Evolutionary conservation across 2,888 invertebrate species (phyloP), one percentile per base, ranked within the genome.

Genomic region (Brachynemurus nebulosus): DNA sequence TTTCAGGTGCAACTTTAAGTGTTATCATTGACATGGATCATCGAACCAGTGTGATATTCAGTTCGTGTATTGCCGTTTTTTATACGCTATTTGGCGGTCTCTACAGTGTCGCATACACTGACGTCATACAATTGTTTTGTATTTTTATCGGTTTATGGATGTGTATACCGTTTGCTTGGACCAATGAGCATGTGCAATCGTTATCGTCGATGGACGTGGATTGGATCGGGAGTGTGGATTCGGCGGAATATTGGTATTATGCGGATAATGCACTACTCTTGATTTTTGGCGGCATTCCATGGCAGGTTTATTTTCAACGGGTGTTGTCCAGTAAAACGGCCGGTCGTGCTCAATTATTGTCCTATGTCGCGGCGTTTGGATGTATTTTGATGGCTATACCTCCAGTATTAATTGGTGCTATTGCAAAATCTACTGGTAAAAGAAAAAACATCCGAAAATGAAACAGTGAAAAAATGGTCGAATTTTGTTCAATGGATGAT

Each of bases 301-400:
- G 96, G 93, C 91, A 95, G 79, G 83, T 96, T 21, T 97, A 97
- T 64, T 97, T 97, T 68, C 97, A 98, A 72, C 76, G 97, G 34
- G 97, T 98, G 42, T 69, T 98, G 55, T 96, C 96, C 48, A 91
- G 95, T 58, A 93, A 91, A 71, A 86, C 92, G 1, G 95, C 96
- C 1, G 79, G 79, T 6, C 78, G 92, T 44, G 97, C 97, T 34
- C 93, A 96, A 68, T 64, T 92, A 43, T 70, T 98, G 53, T 96
- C 95, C 19, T 98, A 90, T 66, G 90, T 96, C 41, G 97, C 97
- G 1, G 96, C 96, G 6, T 68, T 86, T 49, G 97, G 96, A 16
- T 97, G 96, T 67, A 79, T 96, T 56, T 68, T 96, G 57, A 95
- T 97, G 93, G 95, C 96, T 39, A 83, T 96, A 54, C 97, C 97